phyloP scores from a whole-genome alignment of 2,797 vertebrate genomes.

The Microcaecilia unicolor region DNA sequence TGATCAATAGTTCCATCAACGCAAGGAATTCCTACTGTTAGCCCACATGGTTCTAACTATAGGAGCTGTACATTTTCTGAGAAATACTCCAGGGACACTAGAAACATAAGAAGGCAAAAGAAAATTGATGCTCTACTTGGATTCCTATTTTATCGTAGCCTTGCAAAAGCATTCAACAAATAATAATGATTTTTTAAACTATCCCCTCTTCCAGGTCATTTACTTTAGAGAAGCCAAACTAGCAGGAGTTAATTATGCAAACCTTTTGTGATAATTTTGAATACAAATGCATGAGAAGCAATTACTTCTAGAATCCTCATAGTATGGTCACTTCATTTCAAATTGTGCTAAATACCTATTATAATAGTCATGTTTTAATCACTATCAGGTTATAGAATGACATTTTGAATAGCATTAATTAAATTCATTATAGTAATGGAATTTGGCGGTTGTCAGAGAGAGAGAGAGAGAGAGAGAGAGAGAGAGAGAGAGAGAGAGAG shows the following conservation, averaged over 20 bases:
- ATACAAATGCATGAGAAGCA: constrained; percentile 15
- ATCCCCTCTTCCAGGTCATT: constrained; percentile 23
- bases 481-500: background rate
- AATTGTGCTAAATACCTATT: constrained; percentile 17
- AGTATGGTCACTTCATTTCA: constrained; percentile 15
- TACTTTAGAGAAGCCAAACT: constrained; percentile 10
- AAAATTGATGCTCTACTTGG: constrained; percentile 30
- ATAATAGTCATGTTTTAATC: constrained; percentile 16
- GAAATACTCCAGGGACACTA: constrained; percentile 27
- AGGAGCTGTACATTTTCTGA: constrained; percentile 35
- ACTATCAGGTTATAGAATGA: constrained; percentile 18
- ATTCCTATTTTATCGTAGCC: constrained; percentile 30
- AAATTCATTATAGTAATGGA: constrained; percentile 8
- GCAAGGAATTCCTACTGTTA: constrained; percentile 64
- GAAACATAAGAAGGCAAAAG: constrained; percentile 43
- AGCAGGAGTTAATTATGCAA: constrained; percentile 2
- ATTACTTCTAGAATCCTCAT: constrained; percentile 19
- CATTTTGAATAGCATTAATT: constrained; percentile 12
- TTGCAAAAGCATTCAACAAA: constrained; percentile 18
- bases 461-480: background rate
- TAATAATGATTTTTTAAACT: background rate
- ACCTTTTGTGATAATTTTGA: constrained; percentile 6
- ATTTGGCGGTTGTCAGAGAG: constrained; percentile 3
- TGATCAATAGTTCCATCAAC: constrained; percentile 83
- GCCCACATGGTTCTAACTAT: constrained; percentile 32